A percentile compares a stretch with the other conserved stretches of the same genome.
phyloP scores from a whole-genome alignment of 2,113 vertebrate species.

The Lophochroa leadbeateri region DNA sequence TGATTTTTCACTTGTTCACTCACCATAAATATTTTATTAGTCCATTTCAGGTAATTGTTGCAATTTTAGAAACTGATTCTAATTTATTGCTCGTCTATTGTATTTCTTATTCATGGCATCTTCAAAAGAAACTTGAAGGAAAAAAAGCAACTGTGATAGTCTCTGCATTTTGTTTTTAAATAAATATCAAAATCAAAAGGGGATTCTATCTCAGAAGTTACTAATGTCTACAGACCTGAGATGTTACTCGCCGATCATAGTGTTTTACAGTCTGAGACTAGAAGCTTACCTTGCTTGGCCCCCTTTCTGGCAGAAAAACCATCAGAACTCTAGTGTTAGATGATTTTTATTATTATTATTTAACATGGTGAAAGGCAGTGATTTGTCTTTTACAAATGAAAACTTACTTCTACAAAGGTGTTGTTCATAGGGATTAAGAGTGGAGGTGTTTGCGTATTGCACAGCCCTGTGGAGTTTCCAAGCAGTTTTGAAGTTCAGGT shows the following conservation, averaged over 20 bases:
- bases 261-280: background rate
- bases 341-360: background rate
- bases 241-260: background rate
- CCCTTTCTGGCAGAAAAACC: background rate
- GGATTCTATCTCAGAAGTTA: background rate
- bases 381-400: background rate
- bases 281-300: background rate
- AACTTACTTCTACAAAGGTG: background rate
- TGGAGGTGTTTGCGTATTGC: background rate
- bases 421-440: background rate
- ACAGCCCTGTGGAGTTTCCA: background rate
- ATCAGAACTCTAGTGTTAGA: background rate
- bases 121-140: background rate
- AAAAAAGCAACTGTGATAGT: background rate
- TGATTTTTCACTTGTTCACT: background rate
- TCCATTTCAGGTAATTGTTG: background rate
- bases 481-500: background rate
- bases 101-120: background rate
- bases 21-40: background rate
- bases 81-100: background rate
- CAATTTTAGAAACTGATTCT: background rate
- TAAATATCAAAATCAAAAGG: background rate
- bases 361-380: background rate
- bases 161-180: background rate
- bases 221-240: background rate